These are phyloP conservation scores for Clarias fuscus DNA, from an alignment of 2,797 vertebrate species.

Conservation along the genomic window DNA sequence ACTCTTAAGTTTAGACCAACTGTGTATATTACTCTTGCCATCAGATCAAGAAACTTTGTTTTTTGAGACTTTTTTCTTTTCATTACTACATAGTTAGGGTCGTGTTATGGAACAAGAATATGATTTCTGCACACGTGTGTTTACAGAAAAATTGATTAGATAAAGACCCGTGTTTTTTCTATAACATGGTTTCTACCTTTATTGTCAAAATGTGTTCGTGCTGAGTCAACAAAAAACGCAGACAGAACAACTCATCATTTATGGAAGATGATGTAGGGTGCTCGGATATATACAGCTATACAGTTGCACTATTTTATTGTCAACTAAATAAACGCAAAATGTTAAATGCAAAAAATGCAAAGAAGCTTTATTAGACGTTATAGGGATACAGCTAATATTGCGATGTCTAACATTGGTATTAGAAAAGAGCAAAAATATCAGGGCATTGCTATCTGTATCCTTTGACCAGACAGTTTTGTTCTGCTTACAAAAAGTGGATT, in stretches of 20 bases:
- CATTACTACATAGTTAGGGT: background rate
- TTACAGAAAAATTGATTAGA: background rate
- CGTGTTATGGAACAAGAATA: background rate
- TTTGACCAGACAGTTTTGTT: constrained; percentile 13
- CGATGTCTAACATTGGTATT: background rate
- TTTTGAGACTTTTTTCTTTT: background rate
- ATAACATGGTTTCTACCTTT: background rate
- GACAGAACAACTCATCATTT: no score
- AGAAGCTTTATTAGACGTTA: background rate
- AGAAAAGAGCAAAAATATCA: background rate
- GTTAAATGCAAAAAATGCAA: background rate
- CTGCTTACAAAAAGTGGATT: background rate
- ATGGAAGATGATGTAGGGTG: background rate
- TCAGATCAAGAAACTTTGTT: background rate
- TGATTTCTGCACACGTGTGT: background rate
- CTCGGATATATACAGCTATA: background rate
- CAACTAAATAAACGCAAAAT: background rate
- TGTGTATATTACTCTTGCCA: background rate
- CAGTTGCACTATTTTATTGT: background rate
- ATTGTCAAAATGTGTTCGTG: background rate
- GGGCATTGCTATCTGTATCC: background rate
- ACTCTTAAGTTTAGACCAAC: background rate
- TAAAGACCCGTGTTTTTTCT: background rate
- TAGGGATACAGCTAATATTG: background rate
- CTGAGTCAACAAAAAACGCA: background rate